Evolutionary conservation across 2,797 vertebrate genomes (phyloP), one percentile per base, ranked within the genome.

Genomic region (Silurus aristotelis): DNA sequence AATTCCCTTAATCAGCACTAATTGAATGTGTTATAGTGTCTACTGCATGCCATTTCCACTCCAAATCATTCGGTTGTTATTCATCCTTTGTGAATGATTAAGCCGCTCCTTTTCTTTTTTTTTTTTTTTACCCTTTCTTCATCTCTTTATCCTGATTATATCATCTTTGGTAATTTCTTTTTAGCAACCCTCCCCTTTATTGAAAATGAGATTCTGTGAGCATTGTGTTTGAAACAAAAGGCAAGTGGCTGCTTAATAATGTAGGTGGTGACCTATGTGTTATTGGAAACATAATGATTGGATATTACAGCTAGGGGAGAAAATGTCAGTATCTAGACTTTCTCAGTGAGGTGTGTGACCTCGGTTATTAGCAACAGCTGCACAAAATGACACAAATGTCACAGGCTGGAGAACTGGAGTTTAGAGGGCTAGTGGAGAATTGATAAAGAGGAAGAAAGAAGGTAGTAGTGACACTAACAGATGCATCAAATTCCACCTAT

Each of bases 251-350:
- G 88, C 86, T 90, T 89, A 89, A 90, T 90, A 89, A 87, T 89
- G 83, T 89, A 89, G 89, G 89, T 87, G 81, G 84, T 87, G 87
- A 86, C 89, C 85, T 86, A 78, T 58, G 63, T 89, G 87, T 89
- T 90, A 90, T 88, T 90, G 87, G 87, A 89, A 88, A 88, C 84
- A 86, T 84, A 88, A 75, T 89, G 89, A 90, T 90, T 88, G 88
- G 87, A 89, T 88, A 89, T 89, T 90, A 87, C 87, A 84, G 87
- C 87, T 82, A 88, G 85, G 63, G 86, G 64, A 89, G 88, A 80
- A 90, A 90, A 90, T 90, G 89, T 90, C 89, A 90, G 86, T 73
- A 85, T 88, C 83, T 84, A 71, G 73, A 86, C 77, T 87, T 86
- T 87, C 72, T 89, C 81, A 1, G 58, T 63, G 27, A 89, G 89